These are phyloP conservation scores for Euzophera pinguis DNA, from an alignment of 2,888 invertebrate species.

Conservation along the genomic window DNA sequence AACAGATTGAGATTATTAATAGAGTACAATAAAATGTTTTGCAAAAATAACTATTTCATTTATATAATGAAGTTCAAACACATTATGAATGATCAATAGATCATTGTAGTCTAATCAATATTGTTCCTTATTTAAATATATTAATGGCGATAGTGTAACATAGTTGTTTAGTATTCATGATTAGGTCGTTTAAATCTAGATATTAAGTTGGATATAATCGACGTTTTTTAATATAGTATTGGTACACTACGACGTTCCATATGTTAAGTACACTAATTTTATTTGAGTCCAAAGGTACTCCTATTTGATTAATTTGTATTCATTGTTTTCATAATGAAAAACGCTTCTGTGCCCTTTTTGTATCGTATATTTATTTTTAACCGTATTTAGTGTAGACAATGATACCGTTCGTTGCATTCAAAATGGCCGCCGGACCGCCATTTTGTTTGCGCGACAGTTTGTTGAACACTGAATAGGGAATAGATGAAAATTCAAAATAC, in stretches of 20 bases:
- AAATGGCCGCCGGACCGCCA: conserved; percentile 4
- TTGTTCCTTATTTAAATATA: conserved; percentile 13
- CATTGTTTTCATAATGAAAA: conserved; percentile 35
- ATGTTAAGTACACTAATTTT: conserved; percentile 37
- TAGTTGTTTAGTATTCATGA: conserved; percentile 25
- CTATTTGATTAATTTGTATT: conserved; percentile 37
- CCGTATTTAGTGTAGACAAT: conserved; percentile 22
- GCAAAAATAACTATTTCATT: not conserved
- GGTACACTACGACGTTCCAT: conserved; percentile 38
- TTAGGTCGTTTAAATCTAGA: conserved; percentile 37
- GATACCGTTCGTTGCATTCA: conserved; percentile 7
- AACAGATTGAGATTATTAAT: too few relatives aligned
- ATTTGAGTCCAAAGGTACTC: conserved; percentile 38
- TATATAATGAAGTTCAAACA: not conserved
- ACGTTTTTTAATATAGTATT: conserved; percentile 33
- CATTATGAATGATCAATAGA: not conserved
- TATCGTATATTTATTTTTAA: conserved; percentile 27
- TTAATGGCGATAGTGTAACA: conserved; percentile 25
- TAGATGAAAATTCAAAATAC: too few relatives aligned
- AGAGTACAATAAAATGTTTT: too few relatives aligned
- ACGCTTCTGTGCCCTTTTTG: conserved; percentile 25
- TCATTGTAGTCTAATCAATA: conserved; percentile 3
- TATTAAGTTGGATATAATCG: conserved; percentile 41
- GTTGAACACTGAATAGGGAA: conserved; percentile 10
- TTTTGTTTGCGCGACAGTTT: conserved; percentile 6